These are phyloP conservation scores for Ptilonorhynchus violaceus DNA, from an alignment of 2,113 vertebrate genomes.

Conservation along the genomic window DNA sequence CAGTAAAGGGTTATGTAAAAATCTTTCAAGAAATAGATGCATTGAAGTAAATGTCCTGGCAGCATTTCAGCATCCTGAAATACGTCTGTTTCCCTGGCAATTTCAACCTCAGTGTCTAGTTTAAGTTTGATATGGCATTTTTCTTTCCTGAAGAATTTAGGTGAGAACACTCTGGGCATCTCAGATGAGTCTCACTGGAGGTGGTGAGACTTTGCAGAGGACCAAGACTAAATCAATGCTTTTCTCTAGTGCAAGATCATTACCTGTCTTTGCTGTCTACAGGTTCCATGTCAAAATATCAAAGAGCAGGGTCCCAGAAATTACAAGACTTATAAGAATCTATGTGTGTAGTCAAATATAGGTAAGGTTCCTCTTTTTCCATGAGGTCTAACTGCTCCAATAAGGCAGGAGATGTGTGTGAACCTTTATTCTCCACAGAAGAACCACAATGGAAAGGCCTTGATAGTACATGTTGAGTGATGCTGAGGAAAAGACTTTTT, in stretches of 20 bases:
- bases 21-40: neutral
- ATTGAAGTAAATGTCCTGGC: neutral
- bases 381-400: neutral
- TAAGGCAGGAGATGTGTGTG: neutral
- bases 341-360: neutral
- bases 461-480: neutral
- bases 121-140: neutral
- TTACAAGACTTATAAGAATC: neutral
- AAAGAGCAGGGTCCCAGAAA: neutral
- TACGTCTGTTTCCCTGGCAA: neutral
- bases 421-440: neutral
- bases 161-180: neutral
- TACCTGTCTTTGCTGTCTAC: neutral
- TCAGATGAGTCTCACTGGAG: neutral
- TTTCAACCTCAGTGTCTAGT: neutral
- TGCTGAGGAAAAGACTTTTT: neutral
- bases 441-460: neutral
- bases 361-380: neutral
- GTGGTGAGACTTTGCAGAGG: neutral
- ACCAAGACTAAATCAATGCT: neutral
- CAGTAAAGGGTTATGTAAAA: constrained; percentile 6
- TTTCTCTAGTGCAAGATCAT: neutral
- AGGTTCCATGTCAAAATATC: neutral
- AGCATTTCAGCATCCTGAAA: neutral
- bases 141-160: neutral